A percentile compares a stretch with the other conserved stretches of the same genome.
Conservation (phyloP, 1,140 invertebrate genomes). For the Magallana ariakensis region DNA sequence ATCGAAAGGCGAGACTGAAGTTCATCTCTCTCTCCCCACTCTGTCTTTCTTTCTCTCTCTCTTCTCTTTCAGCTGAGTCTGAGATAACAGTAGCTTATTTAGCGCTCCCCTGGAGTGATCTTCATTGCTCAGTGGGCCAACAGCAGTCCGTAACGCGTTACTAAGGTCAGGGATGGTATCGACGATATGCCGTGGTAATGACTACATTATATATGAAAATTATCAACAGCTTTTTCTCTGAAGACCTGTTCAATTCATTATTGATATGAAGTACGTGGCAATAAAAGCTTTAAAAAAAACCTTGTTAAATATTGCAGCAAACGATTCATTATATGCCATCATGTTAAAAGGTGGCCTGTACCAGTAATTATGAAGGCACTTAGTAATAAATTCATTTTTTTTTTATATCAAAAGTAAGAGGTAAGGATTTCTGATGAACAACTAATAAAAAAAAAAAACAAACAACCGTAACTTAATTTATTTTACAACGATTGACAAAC, state of each 20-base stretch:
- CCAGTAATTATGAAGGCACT: too few relatives aligned
- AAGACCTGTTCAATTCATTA: not conserved
- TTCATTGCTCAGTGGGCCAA: not conserved
- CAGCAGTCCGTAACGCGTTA: not conserved
- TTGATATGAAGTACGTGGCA: not conserved
- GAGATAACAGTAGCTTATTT: not conserved
- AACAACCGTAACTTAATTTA: too few relatives aligned
- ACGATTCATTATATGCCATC: too few relatives aligned
- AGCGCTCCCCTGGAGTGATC: not conserved
- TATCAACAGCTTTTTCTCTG: not conserved
- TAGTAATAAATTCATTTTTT: too few relatives aligned
- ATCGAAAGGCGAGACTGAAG: not conserved
- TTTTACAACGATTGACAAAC: too few relatives aligned
- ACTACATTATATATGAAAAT: not conserved
- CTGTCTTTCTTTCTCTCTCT: too few relatives aligned
- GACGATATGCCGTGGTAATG: not conserved
- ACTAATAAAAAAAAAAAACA: too few relatives aligned
- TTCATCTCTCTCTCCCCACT: too few relatives aligned
- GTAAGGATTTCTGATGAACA: too few relatives aligned
- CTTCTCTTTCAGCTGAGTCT: not conserved
- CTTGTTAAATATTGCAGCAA: too few relatives aligned
- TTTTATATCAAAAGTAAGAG: too few relatives aligned
- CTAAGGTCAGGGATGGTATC: constrained; percentile 9
- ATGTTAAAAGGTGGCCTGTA: too few relatives aligned
- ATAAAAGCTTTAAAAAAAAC: not conserved